phyloP scores from a whole-genome alignment of 2,113 vertebrate genomes.

The Pteropus alecto region DNA sequence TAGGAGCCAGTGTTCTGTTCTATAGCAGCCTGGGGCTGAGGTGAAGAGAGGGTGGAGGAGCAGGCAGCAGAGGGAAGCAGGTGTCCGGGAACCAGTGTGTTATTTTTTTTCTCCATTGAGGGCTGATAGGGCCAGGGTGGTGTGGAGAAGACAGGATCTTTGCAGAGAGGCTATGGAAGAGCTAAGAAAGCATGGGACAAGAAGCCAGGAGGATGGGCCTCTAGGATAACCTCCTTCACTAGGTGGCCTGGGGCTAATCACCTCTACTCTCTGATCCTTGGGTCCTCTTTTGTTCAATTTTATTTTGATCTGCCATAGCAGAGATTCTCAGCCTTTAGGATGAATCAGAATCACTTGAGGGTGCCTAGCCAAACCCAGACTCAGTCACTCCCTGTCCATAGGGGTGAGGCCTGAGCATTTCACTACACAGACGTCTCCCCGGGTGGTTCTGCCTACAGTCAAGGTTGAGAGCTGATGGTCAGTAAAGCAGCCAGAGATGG shows the following conservation, averaged over 20 bases:
- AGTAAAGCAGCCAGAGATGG: neutral
- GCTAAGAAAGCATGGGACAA: neutral
- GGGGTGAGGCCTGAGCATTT: neutral
- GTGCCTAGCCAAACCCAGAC: neutral
- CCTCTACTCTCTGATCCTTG: neutral
- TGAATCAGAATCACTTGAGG: neutral
- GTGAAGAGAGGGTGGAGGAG: neutral
- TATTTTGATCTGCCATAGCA: neutral
- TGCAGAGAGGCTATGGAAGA: neutral
- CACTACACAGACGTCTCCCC: neutral
- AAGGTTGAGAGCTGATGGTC: neutral
- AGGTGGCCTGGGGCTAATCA: neutral
- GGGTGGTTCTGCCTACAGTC: neutral
- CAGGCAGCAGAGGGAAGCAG: neutral
- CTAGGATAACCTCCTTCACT: neutral
- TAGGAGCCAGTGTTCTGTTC: neutral
- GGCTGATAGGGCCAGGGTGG: neutral
- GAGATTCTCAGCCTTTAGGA: neutral
- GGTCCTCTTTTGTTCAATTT: neutral
- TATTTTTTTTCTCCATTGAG: neutral
- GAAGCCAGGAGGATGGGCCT: neutral
- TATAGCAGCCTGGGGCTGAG: neutral
- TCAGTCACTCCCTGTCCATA: neutral
- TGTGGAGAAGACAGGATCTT: neutral
- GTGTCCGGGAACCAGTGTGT: neutral